phyloP scores from a whole-genome alignment of 2,797 vertebrate genomes.

The Morus bassanus region DNA sequence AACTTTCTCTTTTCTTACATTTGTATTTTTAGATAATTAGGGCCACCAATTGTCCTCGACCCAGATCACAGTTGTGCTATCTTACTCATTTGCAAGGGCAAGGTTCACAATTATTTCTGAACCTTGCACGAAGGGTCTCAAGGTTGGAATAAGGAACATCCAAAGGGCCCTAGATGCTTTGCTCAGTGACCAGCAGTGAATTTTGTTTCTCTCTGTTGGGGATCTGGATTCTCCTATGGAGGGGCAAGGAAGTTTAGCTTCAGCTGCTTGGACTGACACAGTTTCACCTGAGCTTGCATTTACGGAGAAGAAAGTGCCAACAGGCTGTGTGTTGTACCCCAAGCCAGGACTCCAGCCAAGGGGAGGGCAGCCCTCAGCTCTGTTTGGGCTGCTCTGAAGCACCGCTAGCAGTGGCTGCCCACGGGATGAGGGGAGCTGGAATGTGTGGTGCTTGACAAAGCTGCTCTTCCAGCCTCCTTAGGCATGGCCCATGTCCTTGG shows the following conservation, averaged over 20 bases:
- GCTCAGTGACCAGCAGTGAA: not conserved
- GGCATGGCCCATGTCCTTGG: not conserved
- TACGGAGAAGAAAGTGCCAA: not conserved
- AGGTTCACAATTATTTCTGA: not conserved
- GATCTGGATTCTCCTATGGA: not conserved
- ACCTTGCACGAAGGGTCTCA: not conserved
- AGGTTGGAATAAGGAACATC: not conserved
- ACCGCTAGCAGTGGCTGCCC: not conserved
- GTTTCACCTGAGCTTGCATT: not conserved
- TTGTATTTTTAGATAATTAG: not conserved
- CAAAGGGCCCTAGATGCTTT: not conserved
- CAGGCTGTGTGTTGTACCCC: not conserved
- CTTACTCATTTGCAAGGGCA: not conserved
- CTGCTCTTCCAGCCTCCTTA: not conserved
- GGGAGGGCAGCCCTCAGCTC: not conserved
- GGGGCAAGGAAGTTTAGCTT: not conserved
- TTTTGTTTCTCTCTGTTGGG: not conserved
- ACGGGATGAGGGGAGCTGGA: not conserved
- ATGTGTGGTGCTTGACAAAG: not conserved
- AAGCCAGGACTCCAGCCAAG: not conserved
- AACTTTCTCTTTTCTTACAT: not conserved
- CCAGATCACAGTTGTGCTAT: not conserved
- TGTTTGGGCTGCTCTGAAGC: not conserved
- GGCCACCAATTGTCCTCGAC: not conserved
- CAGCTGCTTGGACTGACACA: not conserved